Base-by-base conservation (phyloP, 2,888 invertebrate species). In the Pseudanteris insignis region DNA sequence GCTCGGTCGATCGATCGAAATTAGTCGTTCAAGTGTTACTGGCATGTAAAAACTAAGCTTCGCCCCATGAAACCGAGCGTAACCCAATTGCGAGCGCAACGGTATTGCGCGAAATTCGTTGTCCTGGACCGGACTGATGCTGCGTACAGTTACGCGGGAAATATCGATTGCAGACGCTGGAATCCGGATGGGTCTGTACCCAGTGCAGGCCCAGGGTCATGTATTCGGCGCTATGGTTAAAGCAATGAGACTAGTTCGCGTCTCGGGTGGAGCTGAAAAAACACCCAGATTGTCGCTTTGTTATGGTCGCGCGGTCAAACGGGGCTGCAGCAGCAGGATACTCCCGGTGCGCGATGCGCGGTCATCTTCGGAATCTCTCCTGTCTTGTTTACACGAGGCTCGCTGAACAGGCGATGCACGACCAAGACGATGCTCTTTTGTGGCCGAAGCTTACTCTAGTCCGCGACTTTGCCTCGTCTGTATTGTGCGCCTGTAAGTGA, bases 81-180 rank as follows among this genome's bases (percentile, higher is more conserved):
- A 60, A 48, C 48, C 44, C 44, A 46, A 37, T 44, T 54, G 32
- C 55, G 15, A 44, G 34, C 41, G 11, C 7, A 26, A 41, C 3
- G 5, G 33, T 33, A 50, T 41, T 41, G 53, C 47, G 60, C 53
- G 43, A 53, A 48, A 36, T 54, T 48, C 10, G 28, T 33, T 24
- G 33, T 44, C 47, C 55, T 50, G 54, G 43, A 50, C 44, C 44
- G 44, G 29, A 43, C 48, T 46, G 61, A 55, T 61, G 61, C 61
- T 61, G 61, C 55, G 55, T 53, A 55, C 53, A 57, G 57, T 53
- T 57, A 48, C 63, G 58, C 58, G 58, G 53, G 53, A 58, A 63
- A 58, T 53, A 57, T 63, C 46, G 58, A 63, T 58, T 53, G 38
- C 40, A 26, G 24, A 46, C 36, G 32, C 28, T 14, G 5, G 15